These are phyloP conservation scores for Sclerodermus sp. DNA, from an alignment of 2,888 invertebrate genomes.

Conservation along the genomic window DNA sequence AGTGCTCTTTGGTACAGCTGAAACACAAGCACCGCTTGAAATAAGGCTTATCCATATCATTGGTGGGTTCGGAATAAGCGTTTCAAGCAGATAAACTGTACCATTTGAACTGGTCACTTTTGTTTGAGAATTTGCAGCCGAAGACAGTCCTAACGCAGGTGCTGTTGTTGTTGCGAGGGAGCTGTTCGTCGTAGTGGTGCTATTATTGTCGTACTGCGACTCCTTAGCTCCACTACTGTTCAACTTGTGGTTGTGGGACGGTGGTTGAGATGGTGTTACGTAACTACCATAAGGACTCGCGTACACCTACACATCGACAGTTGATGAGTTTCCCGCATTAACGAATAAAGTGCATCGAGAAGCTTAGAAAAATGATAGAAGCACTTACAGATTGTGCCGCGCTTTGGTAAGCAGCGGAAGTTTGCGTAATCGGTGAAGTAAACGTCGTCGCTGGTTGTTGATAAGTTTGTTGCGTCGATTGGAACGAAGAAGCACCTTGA, in stretches of 20 bases:
- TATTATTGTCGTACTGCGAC: slow-evolving; percentile 49
- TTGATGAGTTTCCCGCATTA: not conserved
- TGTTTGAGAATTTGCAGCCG: slow-evolving; percentile 50
- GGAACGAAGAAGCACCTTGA: slow-evolving; percentile 51
- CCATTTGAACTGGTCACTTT: slow-evolving; percentile 53
- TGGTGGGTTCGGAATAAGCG: no score
- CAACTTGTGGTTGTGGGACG: slow-evolving; percentile 52
- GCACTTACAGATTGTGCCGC: slow-evolving; percentile 48
- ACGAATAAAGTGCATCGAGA: no score
- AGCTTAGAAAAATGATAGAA: not conserved
- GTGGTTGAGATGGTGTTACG: slow-evolving; percentile 45
- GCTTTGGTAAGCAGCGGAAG: slow-evolving; percentile 48
- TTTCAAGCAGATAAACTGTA: no score
- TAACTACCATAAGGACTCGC: slow-evolving; percentile 48
- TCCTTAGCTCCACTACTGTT: slow-evolving; percentile 48
- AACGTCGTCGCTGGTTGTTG: slow-evolving; percentile 52
- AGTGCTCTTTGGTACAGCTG: slow-evolving; percentile 53
- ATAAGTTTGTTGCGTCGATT: slow-evolving; percentile 50
- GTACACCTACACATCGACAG: slow-evolving; percentile 40
- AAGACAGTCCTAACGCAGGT: slow-evolving; percentile 48
- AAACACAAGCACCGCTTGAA: no score
- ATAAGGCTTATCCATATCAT: no score
- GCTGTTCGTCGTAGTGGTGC: slow-evolving; percentile 46
- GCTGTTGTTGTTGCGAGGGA: slow-evolving; percentile 47
- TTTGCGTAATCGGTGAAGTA: slow-evolving; percentile 51